phyloP scores from a whole-genome alignment of 2,113 vertebrate genomes.

The Tetraodon nigroviridis region DNA sequence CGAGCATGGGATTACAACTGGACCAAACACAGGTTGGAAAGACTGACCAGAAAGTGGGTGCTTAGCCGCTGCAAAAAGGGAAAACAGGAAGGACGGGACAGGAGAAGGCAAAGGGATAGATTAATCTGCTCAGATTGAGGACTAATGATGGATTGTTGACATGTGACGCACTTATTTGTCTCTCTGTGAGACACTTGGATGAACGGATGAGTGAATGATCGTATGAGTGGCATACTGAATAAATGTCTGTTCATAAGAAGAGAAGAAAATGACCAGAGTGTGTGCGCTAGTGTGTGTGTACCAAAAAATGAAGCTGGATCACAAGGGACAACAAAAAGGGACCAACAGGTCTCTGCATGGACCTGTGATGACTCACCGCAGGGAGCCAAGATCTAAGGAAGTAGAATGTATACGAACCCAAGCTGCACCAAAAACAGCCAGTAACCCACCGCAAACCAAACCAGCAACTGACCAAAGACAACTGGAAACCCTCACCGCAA shows the following conservation, averaged over 20 bases:
- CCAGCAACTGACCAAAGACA: conserved; percentile 71
- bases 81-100: conserved; percentile 35
- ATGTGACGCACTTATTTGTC: conserved; percentile 68
- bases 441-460: conserved; percentile 49
- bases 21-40: conserved; percentile 48
- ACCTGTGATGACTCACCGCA: conserved; percentile 57
- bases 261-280: conserved; percentile 29
- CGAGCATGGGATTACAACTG: conserved; percentile 58
- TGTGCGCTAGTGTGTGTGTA: conserved; percentile 32
- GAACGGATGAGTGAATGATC: conserved; percentile 31
- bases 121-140: conserved; percentile 43
- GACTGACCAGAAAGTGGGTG: conserved; percentile 53
- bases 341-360: conserved; percentile 49
- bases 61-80: conserved; percentile 47
- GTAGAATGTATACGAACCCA: conserved; percentile 73
- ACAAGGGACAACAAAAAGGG: conserved; percentile 57
- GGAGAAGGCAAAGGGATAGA: conserved; percentile 39
- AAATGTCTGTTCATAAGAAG: conserved; percentile 42
- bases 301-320: conserved; percentile 65
- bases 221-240: conserved; percentile 39
- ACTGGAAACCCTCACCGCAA: conserved; percentile 60
- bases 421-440: conserved; percentile 71
- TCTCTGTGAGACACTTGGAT: conserved; percentile 51
- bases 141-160: conserved; percentile 56
- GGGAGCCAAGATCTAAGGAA: conserved; percentile 68